These are phyloP conservation scores for Anguilla anguilla DNA, from an alignment of 2,797 vertebrate species.

Conservation along the genomic window DNA sequence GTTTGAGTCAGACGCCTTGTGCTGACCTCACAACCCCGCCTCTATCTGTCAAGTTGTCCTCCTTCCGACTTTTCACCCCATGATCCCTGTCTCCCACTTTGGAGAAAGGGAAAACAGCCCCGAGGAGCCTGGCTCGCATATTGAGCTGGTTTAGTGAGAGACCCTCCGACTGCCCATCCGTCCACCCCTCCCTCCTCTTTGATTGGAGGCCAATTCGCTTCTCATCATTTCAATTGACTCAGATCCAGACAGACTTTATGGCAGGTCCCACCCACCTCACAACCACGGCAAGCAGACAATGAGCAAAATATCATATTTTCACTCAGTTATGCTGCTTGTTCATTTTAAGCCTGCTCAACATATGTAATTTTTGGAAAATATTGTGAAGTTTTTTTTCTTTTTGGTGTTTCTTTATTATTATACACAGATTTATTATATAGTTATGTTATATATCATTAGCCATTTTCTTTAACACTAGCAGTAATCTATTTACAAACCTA, in stretches of 20 bases:
- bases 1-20: constrained; percentile 81
- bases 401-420: not conserved
- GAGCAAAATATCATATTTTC: not conserved
- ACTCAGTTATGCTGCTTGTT: not conserved
- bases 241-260: not conserved
- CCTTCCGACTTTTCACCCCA: constrained; percentile 91
- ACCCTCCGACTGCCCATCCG: constrained; percentile 44
- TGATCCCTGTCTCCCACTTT: constrained; percentile 78
- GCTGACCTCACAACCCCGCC: constrained; percentile 84
- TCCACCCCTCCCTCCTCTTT: constrained; percentile 38
- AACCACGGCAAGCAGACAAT: not conserved
- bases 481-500: constrained; percentile 4
- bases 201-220: not conserved
- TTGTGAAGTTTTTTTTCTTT: not conserved
- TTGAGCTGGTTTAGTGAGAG: constrained; percentile 33
- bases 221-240: not conserved
- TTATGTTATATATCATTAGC: not conserved
- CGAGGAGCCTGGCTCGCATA: constrained; percentile 59
- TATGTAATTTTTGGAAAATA: not conserved
- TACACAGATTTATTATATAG: not conserved
- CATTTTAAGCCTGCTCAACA: not conserved
- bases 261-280: not conserved
- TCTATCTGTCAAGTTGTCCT: constrained; percentile 96
- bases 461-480: not conserved
- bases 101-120: constrained; percentile 73